Conservation (phyloP, 1,140 invertebrate genomes). For the Temnothorax curvispinosus region DNA sequence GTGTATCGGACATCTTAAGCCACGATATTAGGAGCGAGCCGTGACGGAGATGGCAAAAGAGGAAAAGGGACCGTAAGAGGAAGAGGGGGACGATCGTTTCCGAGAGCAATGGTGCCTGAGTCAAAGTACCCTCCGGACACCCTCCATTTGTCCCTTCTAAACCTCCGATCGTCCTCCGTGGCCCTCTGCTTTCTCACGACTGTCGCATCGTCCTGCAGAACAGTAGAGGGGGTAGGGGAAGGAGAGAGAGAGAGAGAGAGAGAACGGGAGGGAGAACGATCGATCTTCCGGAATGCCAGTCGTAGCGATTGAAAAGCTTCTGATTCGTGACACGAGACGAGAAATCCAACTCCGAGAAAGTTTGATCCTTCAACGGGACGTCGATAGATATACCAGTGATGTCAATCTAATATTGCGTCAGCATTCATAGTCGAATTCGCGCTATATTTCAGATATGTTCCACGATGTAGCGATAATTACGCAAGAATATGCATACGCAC, state of each 20-base stretch:
- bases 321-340: slow-evolving; percentile 71
- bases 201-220: slow-evolving; percentile 69
- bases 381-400: slow-evolving; percentile 11
- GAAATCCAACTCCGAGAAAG: slow-evolving; percentile 56
- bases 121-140: slow-evolving; percentile 73
- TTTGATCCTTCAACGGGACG: slow-evolving; percentile 45
- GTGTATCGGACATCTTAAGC: slow-evolving; percentile 74
- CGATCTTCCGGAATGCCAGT: slow-evolving; percentile 72
- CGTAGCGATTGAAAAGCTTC: slow-evolving; percentile 74
- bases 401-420: slow-evolving; percentile 19
- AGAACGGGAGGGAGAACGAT: slow-evolving; percentile 51
- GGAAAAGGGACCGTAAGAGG: not conserved
- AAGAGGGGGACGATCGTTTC: slow-evolving; percentile 49
- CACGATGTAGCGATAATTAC: slow-evolving; percentile 22
- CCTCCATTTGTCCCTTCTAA: slow-evolving; percentile 72
- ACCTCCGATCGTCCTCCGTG: slow-evolving; percentile 61
- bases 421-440: not conserved
- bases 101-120: slow-evolving; percentile 70
- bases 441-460: not conserved
- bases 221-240: slow-evolving; percentile 25
- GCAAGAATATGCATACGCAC: slow-evolving; percentile 27
- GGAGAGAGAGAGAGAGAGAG: slow-evolving; percentile 44
- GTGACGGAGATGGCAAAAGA: slow-evolving; percentile 41
- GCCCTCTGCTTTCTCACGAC: slow-evolving; percentile 69
- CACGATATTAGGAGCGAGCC: slow-evolving; percentile 66